Evolutionary conservation across 2,113 vertebrate species (phyloP).

Genomic region (Rhinoptilus africanus): DNA sequence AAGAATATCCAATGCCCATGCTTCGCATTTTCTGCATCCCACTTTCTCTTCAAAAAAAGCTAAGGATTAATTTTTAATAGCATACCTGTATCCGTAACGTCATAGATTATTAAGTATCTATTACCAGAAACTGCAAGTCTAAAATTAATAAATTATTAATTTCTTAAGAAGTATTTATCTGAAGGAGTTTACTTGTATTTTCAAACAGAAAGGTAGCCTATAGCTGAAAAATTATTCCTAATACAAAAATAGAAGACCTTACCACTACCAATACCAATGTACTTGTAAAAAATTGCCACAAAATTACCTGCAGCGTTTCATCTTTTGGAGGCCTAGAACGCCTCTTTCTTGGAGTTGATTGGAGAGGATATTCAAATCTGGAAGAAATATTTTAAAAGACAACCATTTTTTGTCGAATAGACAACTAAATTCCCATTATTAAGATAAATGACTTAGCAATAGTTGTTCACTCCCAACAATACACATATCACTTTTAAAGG

Average conservation of each 20-base stretch:
- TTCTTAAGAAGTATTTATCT: neutral
- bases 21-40: neutral
- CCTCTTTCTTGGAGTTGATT: conserved; percentile 74
- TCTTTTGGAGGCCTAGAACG: conserved; percentile 64
- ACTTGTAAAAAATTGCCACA: neutral
- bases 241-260: fast-evolving
- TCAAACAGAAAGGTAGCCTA: neutral
- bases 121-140: neutral
- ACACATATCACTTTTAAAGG: neutral
- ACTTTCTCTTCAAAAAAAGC: neutral
- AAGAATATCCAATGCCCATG: neutral
- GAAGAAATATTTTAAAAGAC: neutral
- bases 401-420: neutral
- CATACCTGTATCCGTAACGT: neutral
- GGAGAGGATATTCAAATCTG: conserved; percentile 83
- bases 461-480: neutral
- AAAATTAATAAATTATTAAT: neutral
- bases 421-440: neutral
- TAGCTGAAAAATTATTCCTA: neutral
- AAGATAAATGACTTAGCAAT: neutral
- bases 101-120: neutral
- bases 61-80: neutral
- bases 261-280: fast-evolving
- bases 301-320: conserved; percentile 78
- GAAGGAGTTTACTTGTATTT: neutral